These are phyloP conservation scores for Chaetops frenatus DNA, from an alignment of 2,113 vertebrate genomes.

Conservation along the genomic window DNA sequence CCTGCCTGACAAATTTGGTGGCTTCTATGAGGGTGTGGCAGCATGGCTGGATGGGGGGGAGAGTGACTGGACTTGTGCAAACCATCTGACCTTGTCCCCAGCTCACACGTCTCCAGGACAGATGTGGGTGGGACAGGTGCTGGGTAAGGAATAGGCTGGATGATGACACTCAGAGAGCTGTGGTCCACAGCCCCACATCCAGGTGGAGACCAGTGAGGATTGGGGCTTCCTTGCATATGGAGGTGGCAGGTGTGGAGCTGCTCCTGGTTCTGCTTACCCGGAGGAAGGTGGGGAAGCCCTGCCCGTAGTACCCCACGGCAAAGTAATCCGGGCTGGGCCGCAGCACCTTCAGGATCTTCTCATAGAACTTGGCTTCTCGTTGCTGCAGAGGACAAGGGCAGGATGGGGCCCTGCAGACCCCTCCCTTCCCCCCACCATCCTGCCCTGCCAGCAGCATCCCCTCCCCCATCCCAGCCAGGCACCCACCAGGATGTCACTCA, in stretches of 20 bases:
- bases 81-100: not conserved
- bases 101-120: not conserved
- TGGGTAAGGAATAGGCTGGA: not conserved
- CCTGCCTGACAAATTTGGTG: not conserved
- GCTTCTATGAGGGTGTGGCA: rapidly evolving
- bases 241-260: not conserved
- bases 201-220: not conserved
- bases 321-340: constrained; percentile 61
- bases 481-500: constrained; percentile 63
- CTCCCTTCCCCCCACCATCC: not conserved
- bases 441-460: not conserved
- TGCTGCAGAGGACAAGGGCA: not conserved
- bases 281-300: constrained; percentile 64
- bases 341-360: constrained; percentile 66
- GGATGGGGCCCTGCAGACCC: too few relatives aligned
- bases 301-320: constrained; percentile 54
- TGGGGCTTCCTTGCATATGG: not conserved
- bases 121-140: not conserved
- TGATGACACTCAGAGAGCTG: not conserved
- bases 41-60: not conserved
- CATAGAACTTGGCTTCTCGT: constrained; percentile 46
- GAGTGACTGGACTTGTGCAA: not conserved
- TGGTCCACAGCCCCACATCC: not conserved
- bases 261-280: not conserved
- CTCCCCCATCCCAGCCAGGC: rapidly evolving